Conservation (phyloP, 2,113 vertebrate species). For the Turnix velox region DNA sequence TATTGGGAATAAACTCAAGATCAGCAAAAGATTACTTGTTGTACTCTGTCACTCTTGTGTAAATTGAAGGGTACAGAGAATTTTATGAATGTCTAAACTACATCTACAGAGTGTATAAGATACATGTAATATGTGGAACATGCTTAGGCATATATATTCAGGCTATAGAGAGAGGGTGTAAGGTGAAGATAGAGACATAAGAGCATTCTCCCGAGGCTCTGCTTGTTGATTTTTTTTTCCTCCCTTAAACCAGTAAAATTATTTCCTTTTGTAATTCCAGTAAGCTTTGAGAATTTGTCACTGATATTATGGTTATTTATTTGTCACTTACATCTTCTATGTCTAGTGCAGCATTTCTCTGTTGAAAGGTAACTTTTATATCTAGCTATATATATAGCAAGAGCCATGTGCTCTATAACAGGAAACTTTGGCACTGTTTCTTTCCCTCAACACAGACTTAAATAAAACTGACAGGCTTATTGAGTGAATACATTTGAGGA, state of each 20-base stretch:
- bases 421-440: not conserved
- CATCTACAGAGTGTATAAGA: not conserved
- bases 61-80: not conserved
- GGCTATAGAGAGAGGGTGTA: not conserved
- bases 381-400: not conserved
- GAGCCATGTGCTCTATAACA: constrained; percentile 1
- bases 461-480: not conserved
- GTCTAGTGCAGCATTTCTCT: not conserved
- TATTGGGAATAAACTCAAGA: not conserved
- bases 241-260: not conserved
- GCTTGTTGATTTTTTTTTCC: not conserved
- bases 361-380: not conserved
- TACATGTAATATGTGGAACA: not conserved
- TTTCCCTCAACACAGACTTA: constrained; percentile 7
- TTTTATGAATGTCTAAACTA: not conserved
- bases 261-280: not conserved
- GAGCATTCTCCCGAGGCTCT: not conserved
- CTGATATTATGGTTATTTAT: not conserved
- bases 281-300: not conserved
- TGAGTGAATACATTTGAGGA: not conserved
- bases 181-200: not conserved
- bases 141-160: not conserved
- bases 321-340: not conserved
- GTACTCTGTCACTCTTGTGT: not conserved
- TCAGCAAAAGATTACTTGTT: not conserved